Base-by-base conservation (phyloP, 1,140 invertebrate genomes). In the Drosophila sp. region DNA sequence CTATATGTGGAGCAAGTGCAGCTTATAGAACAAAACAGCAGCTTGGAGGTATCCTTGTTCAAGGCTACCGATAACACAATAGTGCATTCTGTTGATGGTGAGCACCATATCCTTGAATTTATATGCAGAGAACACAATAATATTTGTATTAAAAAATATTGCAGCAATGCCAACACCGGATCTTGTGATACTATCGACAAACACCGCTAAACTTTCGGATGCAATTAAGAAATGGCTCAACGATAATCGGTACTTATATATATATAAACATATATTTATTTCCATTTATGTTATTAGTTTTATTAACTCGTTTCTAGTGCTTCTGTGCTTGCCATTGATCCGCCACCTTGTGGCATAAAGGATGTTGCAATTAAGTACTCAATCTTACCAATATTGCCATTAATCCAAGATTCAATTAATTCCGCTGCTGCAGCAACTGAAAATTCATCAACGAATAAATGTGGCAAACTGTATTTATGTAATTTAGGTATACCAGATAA, bases 401-500 rank as follows among this genome's bases (percentile, higher is more conserved):
- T 97, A 90, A 92, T 81, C 73, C 87, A 86, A 91, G 94, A 95
- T 72, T 58, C 78, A 70, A 79, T 71, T 72, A 89, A 69, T 29
- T 79, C 72, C 59, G 74, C 58, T 27, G 72, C 69, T 34, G 45
- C 65, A 3, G 25, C 62, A 75, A 45, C 64, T 69, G 61, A 72
- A 36, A 65, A 64, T 43, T 21, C 78, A 72, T 86, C 95, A 95
- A 90, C 93, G 94, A 56, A 90, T 93, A 91, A 90, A 78, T 54
- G 93, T 92, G 97, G 97, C 41, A 96, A 96, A 92, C 92, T 97
- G 62, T 97, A 97, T 92, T 93, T 98, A 58, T 97, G 96, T 92
- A 97, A 98, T 93, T 93, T 98, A 77, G 96, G 95, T 62, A 94
- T 97, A 84, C 97, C 97, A 11, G 93, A 95, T 62, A 94, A 94